Base-by-base conservation (phyloP, 2,113 vertebrate genomes). In the Arothron firmamentum region DNA sequence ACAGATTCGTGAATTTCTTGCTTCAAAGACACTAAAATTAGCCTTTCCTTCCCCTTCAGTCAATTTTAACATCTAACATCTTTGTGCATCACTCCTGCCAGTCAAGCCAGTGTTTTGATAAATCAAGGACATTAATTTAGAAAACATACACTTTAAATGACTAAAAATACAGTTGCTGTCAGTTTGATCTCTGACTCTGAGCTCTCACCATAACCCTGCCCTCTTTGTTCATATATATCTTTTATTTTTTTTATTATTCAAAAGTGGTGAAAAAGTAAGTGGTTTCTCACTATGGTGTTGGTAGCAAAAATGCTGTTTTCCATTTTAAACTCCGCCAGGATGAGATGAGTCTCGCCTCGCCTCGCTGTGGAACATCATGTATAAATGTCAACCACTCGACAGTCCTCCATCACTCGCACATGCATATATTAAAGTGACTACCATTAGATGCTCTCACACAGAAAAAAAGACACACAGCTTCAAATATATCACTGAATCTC, bases 301-400 rank as follows among this genome's bases (percentile, higher is more conserved):
- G 9, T 38, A 38, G 20, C 52, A 34, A 19, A 68, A 64, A 56
- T 21, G 34, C 17, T 67, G 47, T 69, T 38, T 77, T 71, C 55
- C 50, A 54, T 73, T 70, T 62, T 53, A 56, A 50, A 58, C 58
- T 51, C 50, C 65, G 56, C 59, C 62, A 75, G 43, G 56, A 69
- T 11, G 19, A 70, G 49, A 60, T 47, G 13, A 42, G 65, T 12
- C 34, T 38, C 34, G 61, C 34, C 34, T 38, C 34, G 63, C 64
- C 54, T 55, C 60, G 15, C 20, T 64, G 57, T 51, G 65, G 64
- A 60, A 50, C 6, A 69, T 34, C 49, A 10, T 23, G 54, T 56
- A 67, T 23, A 67, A 68, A 79, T 71, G 63, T 74, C 56, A 70
- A 59, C 66, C 72, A 67, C 71, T 74, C 38, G 34, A 76, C 57